phyloP scores from a whole-genome alignment of 2,113 vertebrate species.

The Recurvirostra avosetta region DNA sequence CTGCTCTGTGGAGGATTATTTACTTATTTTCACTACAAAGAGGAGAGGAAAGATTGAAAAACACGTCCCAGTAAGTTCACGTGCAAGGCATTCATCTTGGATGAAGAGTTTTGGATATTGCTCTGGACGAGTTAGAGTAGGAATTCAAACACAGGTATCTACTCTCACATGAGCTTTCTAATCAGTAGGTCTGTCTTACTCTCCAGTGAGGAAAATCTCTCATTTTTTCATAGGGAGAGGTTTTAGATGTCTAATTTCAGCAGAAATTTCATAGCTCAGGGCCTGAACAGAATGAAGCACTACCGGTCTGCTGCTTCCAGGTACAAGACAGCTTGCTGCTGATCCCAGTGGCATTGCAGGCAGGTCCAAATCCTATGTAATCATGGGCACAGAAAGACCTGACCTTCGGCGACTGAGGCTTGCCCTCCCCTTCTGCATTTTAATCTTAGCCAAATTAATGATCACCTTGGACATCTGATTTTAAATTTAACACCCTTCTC shows the following conservation, averaged over 20 bases:
- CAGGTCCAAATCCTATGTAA: accelerated
- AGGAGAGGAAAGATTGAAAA: not conserved
- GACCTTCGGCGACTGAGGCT: not conserved
- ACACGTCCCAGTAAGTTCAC: not conserved
- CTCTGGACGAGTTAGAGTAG: not conserved
- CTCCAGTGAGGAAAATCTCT: not conserved
- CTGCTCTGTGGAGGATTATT: not conserved
- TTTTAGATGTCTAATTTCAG: not conserved
- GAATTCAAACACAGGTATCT: not conserved
- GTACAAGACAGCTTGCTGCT: not conserved
- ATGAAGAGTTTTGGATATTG: not conserved
- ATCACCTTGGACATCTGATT: not conserved
- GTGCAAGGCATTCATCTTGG: not conserved
- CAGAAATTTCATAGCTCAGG: not conserved
- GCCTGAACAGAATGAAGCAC: not conserved
- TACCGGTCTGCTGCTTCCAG: not conserved
- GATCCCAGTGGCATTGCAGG: not conserved
- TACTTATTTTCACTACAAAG: not conserved
- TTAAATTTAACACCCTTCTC: not conserved
- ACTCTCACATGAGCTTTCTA: not conserved
- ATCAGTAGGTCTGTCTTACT: not conserved
- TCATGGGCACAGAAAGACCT: not conserved
- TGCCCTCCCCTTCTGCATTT: not conserved
- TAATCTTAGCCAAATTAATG: not conserved
- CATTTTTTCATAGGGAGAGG: not conserved